Evolutionary conservation across 2,888 invertebrate species (phyloP).

Genomic region (Amphipyra tragopoginis): DNA sequence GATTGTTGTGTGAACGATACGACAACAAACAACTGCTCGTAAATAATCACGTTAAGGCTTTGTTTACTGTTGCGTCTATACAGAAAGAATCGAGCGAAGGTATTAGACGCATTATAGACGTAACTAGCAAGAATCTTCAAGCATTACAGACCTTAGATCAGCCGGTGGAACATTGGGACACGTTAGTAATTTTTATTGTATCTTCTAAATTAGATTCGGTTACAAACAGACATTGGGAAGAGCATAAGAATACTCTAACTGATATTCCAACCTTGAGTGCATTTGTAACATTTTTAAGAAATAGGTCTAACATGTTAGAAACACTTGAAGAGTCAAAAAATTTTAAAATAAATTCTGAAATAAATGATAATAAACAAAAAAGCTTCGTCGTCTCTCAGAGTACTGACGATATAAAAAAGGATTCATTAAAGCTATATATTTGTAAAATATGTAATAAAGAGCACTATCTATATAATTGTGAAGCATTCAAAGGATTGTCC

Average conservation of each 20-base stretch:
- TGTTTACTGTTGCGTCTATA: neutral
- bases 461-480: neutral
- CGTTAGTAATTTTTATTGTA: neutral
- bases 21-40: slow-evolving; percentile 1
- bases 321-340: neutral
- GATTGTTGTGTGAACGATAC: neutral
- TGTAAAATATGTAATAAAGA: neutral
- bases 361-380: neutral
- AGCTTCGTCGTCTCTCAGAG: neutral
- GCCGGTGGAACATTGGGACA: slow-evolving; percentile 1
- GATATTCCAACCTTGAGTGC: neutral
- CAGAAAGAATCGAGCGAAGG: slow-evolving; percentile 1
- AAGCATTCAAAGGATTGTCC: neutral
- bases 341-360: neutral
- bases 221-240: slow-evolving; percentile 1
- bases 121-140: slow-evolving; percentile 2
- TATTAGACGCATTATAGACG: neutral
- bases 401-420: neutral
- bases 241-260: slow-evolving; percentile 1
- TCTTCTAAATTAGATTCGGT: neutral
- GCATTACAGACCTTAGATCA: neutral
- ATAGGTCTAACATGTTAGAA: slow-evolving; percentile 1
- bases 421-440: neutral
- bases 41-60: neutral
- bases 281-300: neutral